phyloP scores from a whole-genome alignment of 2,888 invertebrate species.

The Tinea semifulvella region DNA sequence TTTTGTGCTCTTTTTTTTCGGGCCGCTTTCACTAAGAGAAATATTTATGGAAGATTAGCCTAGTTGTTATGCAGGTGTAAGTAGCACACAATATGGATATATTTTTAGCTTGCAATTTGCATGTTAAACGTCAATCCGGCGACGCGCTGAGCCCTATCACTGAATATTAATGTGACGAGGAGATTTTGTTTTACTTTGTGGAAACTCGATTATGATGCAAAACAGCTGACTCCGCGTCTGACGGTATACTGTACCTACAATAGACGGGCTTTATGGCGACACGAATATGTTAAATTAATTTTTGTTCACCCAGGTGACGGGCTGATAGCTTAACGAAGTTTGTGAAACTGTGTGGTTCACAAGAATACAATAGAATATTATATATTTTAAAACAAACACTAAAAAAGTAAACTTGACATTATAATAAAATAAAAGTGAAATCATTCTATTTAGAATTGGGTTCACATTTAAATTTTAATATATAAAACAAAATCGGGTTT shows the following conservation, averaged over 20 bases:
- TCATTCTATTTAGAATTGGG: no score
- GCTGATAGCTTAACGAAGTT: conserved; percentile 8
- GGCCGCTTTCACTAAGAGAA: no score
- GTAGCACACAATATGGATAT: conserved; percentile 59
- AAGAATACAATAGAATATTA: no score
- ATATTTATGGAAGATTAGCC: no score
- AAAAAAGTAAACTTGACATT: no score
- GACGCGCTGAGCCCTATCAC: conserved; percentile 61
- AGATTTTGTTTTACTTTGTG: conserved; percentile 65
- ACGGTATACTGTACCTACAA: conserved; percentile 1
- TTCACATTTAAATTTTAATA: no score
- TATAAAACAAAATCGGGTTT: no score
- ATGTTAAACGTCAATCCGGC: conserved; percentile 64
- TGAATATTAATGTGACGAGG: conserved; percentile 62
- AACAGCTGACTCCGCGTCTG: conserved; percentile 36
- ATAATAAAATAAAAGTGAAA: no score
- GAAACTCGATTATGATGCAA: conserved; percentile 65
- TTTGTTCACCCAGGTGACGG: conserved; percentile 7
- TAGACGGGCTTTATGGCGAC: conserved; percentile 4
- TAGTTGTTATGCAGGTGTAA: no score
- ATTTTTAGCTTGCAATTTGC: conserved; percentile 65
- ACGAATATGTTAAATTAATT: conserved; percentile 9
- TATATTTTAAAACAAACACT: no score
- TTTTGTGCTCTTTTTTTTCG: no score
- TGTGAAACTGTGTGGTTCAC: no score